These are phyloP conservation scores for Chascanopsetta lugubris DNA, from an alignment of 2,113 vertebrate genomes.

Conservation along the genomic window DNA sequence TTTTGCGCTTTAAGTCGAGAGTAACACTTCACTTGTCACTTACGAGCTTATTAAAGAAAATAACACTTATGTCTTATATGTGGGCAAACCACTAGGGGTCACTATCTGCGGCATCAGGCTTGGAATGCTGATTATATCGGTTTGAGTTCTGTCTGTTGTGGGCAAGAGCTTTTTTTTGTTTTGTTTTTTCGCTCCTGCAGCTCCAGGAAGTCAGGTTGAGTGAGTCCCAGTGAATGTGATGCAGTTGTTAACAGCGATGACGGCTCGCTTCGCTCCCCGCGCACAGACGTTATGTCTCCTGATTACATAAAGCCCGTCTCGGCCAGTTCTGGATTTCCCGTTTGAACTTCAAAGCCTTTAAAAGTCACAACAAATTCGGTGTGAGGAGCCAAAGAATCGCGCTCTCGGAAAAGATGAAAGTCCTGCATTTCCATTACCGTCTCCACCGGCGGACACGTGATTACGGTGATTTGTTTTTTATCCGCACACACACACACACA, in stretches of 20 bases:
- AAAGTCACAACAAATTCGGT: conserved; percentile 38
- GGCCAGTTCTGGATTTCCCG: conserved; percentile 48
- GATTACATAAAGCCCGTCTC: conserved; percentile 36
- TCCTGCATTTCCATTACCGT: conserved; percentile 36
- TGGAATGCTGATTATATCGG: background rate
- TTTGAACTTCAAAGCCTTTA: conserved; percentile 59
- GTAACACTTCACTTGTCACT: no score
- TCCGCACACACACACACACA: no score
- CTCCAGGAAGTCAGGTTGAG: conserved; percentile 15
- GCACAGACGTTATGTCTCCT: conserved; percentile 36
- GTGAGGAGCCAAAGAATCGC: conserved; percentile 39
- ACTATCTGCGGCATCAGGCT: no score
- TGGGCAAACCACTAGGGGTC: no score
- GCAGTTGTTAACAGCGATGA: conserved; percentile 35
- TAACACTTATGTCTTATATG: no score
- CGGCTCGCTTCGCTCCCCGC: conserved; percentile 33
- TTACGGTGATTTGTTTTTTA: conserved; percentile 16
- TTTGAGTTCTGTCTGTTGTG: background rate
- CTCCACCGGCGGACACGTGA: conserved; percentile 16
- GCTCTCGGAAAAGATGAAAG: conserved; percentile 58
- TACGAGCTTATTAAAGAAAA: no score
- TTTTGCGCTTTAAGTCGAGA: no score
- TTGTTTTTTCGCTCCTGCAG: no score
- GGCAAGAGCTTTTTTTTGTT: conserved; percentile 45
- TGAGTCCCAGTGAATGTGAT: conserved; percentile 24